Base-by-base conservation (phyloP, 2,113 vertebrate species). In the Cyanoderma ruficeps region DNA sequence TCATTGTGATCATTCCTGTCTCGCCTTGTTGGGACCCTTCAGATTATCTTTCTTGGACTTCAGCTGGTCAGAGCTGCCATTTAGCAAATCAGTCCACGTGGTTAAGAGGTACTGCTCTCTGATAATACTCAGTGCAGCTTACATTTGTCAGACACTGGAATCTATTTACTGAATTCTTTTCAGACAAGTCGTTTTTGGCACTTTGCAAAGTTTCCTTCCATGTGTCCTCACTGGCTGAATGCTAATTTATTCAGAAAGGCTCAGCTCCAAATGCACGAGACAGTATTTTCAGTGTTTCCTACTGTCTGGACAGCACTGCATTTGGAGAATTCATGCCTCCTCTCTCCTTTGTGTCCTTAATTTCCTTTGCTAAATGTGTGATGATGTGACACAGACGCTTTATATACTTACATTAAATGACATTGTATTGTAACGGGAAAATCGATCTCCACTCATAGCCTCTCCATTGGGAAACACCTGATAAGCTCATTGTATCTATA, bases 211-310 rank as follows among this genome's bases (percentile, higher is more conserved):
- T 96, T 97, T 94, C 74, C 71, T 96, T 97, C 93, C 83, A 92
- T 86, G 93, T 83, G 68, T 95, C 92, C 94, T 90, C 59, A 74
- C 70, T 96, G 79, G 33, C 81, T 90, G 77, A 83, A 81, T 90
- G 87, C 83, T 96, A 96, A 94, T 95, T 87, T 95, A 89, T 93
- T 96, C 92, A 72, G 94, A 88, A 95, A 53, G 90, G 86, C 93
- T 81, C 37, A 57, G 52, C 37, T 97, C 87, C 93, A 93, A 78
- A 78, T 90, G 71, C 46, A 92, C 2, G 7, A 95, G 93, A 95
- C 82, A 69, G 75, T 91, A 65, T 95, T 96, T 96, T 90, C 93
- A 91, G 52, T 91, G 91, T 91, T 94, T 93, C 82, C 89, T 96
- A 88, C 95, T 96, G 93, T 94, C 87, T 96, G 94, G 93, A 83